Evolutionary conservation across 2,888 invertebrate genomes (phyloP), one percentile per base, ranked within the genome.

Genomic region (Rhagonycha lutea): DNA sequence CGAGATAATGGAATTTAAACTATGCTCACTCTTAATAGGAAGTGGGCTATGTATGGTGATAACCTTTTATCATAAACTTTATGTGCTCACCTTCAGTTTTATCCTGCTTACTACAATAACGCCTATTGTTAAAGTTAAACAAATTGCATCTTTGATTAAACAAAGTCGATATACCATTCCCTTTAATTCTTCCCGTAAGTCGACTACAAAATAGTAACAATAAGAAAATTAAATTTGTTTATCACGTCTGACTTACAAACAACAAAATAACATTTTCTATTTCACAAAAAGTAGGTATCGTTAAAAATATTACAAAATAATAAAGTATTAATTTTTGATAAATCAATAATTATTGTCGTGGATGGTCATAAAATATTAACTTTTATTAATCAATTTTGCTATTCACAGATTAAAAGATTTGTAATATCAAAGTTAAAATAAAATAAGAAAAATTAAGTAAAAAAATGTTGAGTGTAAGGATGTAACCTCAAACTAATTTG

Each of bases 61-160:
- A 77, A 77, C 68, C 70, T 67, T 70, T 73, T 70, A 74, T 77
- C 74, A 71, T 47, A 47, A 69, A 23, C 10, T 60, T 24, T 62
- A 68, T 72, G 23, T 62, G 73, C 74, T 18, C 74, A 77, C 77
- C 77, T 77, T 69, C 73, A 70, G 71, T 69, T 77, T 74, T 77
- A 62, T 71, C 77, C 62, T 72, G 73, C 60, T 68, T 23, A 65
- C 74, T 74, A 65, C 74, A 74, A 47, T 47, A 47, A 47, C n/a
- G n/a, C n/a, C 47, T 47, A 47, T 47, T 47, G 47, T n/a, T 47
- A n/a, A n/a, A 47, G 7, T 47, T 47, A 47, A 47, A 47, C 47
- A 47, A 47, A 47, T 47, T 47, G 47, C 47, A 47, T 47, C 47
- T n/a, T 47, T 47, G 47, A 47, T 47, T 47, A 47, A 47, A 47